Percentiles rank a stretch among this genome's conserved stretches.
These are phyloP conservation scores for Standfussiana lucernea DNA, from an alignment of 2,888 invertebrate genomes.

Conservation along the genomic window DNA sequence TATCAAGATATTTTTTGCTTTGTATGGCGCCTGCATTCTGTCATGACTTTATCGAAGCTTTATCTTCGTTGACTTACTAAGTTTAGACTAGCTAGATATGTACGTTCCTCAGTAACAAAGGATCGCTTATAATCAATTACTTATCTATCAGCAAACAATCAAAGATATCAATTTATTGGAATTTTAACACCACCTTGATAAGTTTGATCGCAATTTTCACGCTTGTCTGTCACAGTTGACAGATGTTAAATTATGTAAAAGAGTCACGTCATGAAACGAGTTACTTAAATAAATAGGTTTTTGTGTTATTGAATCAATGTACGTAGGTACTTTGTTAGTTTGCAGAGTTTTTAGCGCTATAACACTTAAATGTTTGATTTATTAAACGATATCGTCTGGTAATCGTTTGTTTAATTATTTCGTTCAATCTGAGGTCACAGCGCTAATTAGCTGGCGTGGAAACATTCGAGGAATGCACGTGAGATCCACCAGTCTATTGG, in stretches of 20 bases:
- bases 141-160: constrained; percentile 53
- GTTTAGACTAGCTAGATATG: constrained; percentile 9
- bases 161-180: constrained; percentile 67
- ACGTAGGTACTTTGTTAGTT: constrained; percentile 43
- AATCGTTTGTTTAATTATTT: constrained; percentile 63
- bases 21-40: constrained; percentile 11
- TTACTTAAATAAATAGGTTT: constrained; percentile 56
- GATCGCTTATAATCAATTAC: constrained; percentile 40
- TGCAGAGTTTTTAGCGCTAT: constrained; percentile 64
- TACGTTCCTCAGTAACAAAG: constrained; percentile 32
- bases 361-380: constrained; percentile 67
- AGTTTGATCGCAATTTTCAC: constrained; percentile 75
- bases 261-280: constrained; percentile 61
- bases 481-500: constrained; percentile 79
- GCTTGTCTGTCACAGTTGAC: constrained; percentile 67
- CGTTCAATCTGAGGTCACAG: constrained; percentile 75
- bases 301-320: constrained; percentile 47
- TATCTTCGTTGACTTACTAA: constrained; percentile 25
- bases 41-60: constrained; percentile 34
- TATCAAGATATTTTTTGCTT: constrained; percentile 12
- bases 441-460: constrained; percentile 77
- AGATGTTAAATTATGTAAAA: constrained; percentile 67
- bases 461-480: constrained; percentile 82
- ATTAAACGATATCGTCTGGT: constrained; percentile 67
- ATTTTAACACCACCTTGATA: constrained; percentile 74